phyloP scores from a whole-genome alignment of 2,888 invertebrate genomes.

The Meliscaeva auricollis region DNA sequence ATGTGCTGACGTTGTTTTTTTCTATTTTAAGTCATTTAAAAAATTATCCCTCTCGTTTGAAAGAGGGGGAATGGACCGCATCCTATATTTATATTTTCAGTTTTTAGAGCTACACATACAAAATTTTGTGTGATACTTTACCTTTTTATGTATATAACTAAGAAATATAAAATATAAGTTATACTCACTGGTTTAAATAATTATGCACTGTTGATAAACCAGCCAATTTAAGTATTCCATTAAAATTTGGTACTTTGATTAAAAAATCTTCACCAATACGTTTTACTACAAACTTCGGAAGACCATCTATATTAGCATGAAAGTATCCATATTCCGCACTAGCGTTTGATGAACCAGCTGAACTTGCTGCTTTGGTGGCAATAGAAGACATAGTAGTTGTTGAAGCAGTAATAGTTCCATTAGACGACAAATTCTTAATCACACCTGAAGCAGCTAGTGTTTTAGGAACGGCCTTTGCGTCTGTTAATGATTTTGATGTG shows the following conservation, averaged over 20 bases:
- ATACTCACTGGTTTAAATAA: constrained; percentile 81
- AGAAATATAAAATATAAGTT: not conserved
- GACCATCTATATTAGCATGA: constrained; percentile 73
- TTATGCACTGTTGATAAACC: constrained; percentile 77
- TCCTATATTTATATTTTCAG: too few species aligned
- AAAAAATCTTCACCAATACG: constrained; percentile 77
- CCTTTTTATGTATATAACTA: too few species aligned
- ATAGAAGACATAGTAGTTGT: not conserved
- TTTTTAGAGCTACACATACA: too few species aligned
- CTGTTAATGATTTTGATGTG: not conserved
- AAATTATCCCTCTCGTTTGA: too few species aligned
- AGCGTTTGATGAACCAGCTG: not conserved
- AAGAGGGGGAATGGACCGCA: too few species aligned
- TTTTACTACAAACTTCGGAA: constrained; percentile 80
- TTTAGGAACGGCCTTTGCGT: not conserved
- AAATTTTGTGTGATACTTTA: too few species aligned
- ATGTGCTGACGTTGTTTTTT: too few species aligned
- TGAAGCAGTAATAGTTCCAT: not conserved
- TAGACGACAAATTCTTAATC: too few species aligned
- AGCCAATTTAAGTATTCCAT: constrained; percentile 76
- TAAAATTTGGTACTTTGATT: constrained; percentile 79
- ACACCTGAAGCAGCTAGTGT: not conserved
- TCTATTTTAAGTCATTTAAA: too few species aligned
- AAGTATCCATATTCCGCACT: constrained; percentile 78
- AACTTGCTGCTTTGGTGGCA: not conserved